Percentiles rank a stretch among this genome's conserved stretches.
These are phyloP conservation scores for Chymomyza fuscimana DNA, from an alignment of 2,888 invertebrate species.

Conservation along the genomic window DNA sequence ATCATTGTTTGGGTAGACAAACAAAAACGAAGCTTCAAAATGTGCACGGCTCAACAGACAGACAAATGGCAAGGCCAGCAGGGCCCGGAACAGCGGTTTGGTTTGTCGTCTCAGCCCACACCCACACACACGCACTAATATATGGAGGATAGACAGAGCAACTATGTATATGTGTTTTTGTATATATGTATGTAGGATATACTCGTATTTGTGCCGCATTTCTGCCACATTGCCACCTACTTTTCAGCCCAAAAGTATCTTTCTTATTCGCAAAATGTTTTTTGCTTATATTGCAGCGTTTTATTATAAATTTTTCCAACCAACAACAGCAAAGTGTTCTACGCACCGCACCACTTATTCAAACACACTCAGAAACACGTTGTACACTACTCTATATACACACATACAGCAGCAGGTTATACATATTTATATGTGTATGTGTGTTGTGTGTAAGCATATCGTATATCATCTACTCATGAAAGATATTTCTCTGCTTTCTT, in stretches of 20 bases:
- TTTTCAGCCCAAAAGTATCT: constrained; percentile 44
- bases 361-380: constrained; percentile 10
- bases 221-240: constrained; percentile 37
- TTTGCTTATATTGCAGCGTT: constrained; percentile 60
- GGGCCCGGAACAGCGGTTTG: constrained; percentile 36
- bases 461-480: constrained; percentile 21
- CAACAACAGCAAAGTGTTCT: constrained; percentile 31
- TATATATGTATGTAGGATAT: constrained; percentile 10
- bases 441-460: constrained; percentile 25
- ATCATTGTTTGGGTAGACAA: constrained; percentile 49
- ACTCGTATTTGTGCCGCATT: constrained; percentile 11
- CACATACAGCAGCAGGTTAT: background rate
- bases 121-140: constrained; percentile 12
- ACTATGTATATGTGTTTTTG: constrained; percentile 12
- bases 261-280: constrained; percentile 47
- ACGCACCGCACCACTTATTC: constrained; percentile 5
- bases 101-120: constrained; percentile 8
- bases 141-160: constrained; percentile 17
- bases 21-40: constrained; percentile 55
- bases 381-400: constrained; percentile 15
- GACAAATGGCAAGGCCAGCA: constrained; percentile 25
- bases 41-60: constrained; percentile 57
- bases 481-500: constrained; percentile 37
- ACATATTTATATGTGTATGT: constrained; percentile 17
- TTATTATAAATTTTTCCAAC: constrained; percentile 59